phyloP scores from a whole-genome alignment of 2,888 invertebrate genomes.

The Agonopterix heracliana region DNA sequence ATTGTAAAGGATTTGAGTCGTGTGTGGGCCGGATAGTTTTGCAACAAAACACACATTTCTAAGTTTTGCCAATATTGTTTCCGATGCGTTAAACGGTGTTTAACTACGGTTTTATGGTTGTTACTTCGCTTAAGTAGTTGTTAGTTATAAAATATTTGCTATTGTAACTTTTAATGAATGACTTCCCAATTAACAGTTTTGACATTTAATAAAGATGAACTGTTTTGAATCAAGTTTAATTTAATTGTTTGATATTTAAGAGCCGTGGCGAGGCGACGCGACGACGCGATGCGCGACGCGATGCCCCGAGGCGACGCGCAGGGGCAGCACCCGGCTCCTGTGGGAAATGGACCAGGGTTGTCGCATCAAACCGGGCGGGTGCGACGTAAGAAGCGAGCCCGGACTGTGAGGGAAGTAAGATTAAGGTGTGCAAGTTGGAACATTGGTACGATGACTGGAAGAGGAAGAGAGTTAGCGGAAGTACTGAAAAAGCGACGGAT shows the following conservation, averaged over 20 bases:
- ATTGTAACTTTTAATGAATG: neutral
- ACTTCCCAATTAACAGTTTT: too few relatives aligned
- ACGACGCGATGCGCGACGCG: neutral
- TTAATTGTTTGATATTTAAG: too few relatives aligned
- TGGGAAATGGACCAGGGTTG: conserved; percentile 6
- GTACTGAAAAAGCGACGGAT: too few relatives aligned
- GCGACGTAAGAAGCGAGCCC: too few relatives aligned
- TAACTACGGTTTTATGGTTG: conserved; percentile 6
- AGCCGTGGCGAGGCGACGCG: too few relatives aligned
- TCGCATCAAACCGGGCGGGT: too few relatives aligned
- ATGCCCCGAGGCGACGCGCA: neutral
- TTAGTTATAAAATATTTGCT: neutral
- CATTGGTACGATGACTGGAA: too few relatives aligned
- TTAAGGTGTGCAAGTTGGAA: too few relatives aligned
- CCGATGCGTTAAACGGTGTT: neutral
- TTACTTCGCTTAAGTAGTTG: conserved; percentile 10
- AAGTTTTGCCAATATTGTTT: conserved; percentile 4
- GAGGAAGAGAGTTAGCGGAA: too few relatives aligned
- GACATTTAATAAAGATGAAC: too few relatives aligned
- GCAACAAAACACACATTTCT: neutral
- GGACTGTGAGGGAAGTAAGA: too few relatives aligned
- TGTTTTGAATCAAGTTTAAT: too few relatives aligned
- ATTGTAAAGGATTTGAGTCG: neutral
- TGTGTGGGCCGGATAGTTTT: neutral
- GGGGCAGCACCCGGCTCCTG: conserved; percentile 4